Evolutionary conservation across 2,888 invertebrate species (phyloP).

Genomic region (Caenorhabditis sp.): DNA sequence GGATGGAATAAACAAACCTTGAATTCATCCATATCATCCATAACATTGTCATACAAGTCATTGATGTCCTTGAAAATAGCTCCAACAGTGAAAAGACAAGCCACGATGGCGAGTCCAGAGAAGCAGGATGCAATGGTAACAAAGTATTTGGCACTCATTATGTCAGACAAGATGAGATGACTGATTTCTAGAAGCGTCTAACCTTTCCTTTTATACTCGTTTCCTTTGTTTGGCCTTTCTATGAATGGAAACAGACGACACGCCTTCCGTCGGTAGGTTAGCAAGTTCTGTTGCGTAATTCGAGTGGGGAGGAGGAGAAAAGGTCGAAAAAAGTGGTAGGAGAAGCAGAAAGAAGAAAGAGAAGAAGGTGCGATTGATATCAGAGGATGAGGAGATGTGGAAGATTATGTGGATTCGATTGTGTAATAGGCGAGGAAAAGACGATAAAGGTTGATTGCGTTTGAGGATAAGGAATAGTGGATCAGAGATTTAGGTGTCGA

Average conservation of each 20-base stretch:
- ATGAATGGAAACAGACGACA: slow-evolving; percentile 23
- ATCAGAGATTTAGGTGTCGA: slow-evolving; percentile 25
- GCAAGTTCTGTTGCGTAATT: slow-evolving; percentile 65
- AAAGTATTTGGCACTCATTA: slow-evolving; percentile 61
- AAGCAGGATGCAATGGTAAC: slow-evolving; percentile 62
- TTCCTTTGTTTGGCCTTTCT: slow-evolving; percentile 32
- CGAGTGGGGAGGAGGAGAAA: slow-evolving; percentile 4
- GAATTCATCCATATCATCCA: slow-evolving; percentile 70
- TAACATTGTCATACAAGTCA: slow-evolving; percentile 68
- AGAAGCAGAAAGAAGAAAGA: slow-evolving; percentile 18
- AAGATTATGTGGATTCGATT: slow-evolving; percentile 15
- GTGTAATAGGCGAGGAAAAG: slow-evolving; percentile 44
- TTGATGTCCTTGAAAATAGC: slow-evolving; percentile 72
- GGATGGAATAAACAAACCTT: slow-evolving; percentile 30
- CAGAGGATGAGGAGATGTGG: slow-evolving; percentile 21
- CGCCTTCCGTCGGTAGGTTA: slow-evolving; percentile 44
- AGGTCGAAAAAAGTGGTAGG: slow-evolving; percentile 44
- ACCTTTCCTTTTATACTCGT: slow-evolving; percentile 50
- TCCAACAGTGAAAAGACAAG: slow-evolving; percentile 66
- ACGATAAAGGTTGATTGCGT: slow-evolving; percentile 7
- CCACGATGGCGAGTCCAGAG: slow-evolving; percentile 63
- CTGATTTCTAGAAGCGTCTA: slow-evolving; percentile 30
- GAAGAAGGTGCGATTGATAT: slow-evolving; percentile 41
- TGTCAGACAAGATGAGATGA: slow-evolving; percentile 50
- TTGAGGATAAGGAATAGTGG: slow-evolving; percentile 29